Conservation (phyloP, 2,113 vertebrate species). For the Micronycteris hirsuta region DNA sequence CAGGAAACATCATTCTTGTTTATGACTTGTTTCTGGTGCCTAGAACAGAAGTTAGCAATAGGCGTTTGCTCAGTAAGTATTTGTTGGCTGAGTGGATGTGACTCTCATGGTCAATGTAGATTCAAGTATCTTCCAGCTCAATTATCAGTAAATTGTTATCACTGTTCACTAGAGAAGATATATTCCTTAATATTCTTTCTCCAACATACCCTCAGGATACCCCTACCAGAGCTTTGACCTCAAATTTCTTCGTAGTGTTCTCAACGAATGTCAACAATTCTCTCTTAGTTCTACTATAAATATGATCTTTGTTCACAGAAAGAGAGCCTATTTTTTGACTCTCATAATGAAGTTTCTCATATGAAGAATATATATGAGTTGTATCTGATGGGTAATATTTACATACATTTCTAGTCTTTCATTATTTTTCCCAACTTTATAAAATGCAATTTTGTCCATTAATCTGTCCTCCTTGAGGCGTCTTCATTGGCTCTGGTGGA, state of each 20-base stretch:
- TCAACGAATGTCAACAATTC: neutral
- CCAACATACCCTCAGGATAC: neutral
- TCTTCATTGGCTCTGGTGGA: neutral
- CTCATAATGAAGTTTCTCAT: neutral
- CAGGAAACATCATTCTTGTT: neutral
- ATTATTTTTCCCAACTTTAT: constrained; percentile 25
- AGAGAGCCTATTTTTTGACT: neutral
- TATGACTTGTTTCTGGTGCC: neutral
- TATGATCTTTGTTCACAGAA: neutral
- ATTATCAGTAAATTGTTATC: neutral
- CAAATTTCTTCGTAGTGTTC: neutral
- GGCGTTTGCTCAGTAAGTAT: neutral
- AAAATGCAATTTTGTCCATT: neutral
- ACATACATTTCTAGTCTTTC: neutral
- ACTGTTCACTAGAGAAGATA: neutral
- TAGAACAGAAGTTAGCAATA: neutral
- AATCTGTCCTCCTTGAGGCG: neutral
- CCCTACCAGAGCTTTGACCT: neutral
- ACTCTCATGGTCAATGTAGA: neutral
- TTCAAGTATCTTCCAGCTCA: neutral
- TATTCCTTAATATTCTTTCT: neutral
- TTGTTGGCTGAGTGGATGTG: neutral
- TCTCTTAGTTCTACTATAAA: neutral
- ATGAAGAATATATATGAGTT: neutral
- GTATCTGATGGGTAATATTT: neutral